Evolutionary conservation across 1,140 invertebrate species (phyloP).

Genomic region (Leucophenga varia): DNA sequence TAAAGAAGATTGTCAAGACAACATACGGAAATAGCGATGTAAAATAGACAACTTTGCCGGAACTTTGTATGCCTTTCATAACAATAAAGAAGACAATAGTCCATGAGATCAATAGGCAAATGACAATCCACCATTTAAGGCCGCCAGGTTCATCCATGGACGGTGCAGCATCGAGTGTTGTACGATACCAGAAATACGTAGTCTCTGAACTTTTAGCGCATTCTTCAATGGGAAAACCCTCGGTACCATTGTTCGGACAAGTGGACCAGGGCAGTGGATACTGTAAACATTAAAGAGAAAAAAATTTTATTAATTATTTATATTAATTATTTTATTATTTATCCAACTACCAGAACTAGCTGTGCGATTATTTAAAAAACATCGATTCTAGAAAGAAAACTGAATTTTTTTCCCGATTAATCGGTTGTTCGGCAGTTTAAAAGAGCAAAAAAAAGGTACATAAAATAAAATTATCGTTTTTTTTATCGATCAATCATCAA

Average conservation of each 20-base stretch:
- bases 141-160: constrained; percentile 80
- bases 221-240: constrained; percentile 68
- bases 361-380: too few relatives aligned
- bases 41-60: constrained; percentile 96
- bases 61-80: constrained; percentile 97
- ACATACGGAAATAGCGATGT: constrained; percentile 95
- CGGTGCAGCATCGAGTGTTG: constrained; percentile 79
- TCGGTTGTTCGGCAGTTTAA: too few relatives aligned
- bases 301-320: too few relatives aligned
- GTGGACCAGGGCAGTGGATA: constrained; percentile 79
- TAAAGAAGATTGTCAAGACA: constrained; percentile 93
- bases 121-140: constrained; percentile 92
- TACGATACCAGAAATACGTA: constrained; percentile 87
- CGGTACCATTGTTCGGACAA: constrained; percentile 75
- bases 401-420: too few relatives aligned
- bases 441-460: too few relatives aligned
- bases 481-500: too few relatives aligned
- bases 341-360: too few relatives aligned
- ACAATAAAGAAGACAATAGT: constrained; percentile 94
- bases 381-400: too few relatives aligned
- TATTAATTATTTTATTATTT: too few relatives aligned
- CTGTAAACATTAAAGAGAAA: constrained; percentile 49
- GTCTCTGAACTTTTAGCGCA: constrained; percentile 82
- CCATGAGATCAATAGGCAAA: constrained; percentile 92
- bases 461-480: too few relatives aligned